Percentiles rank a stretch among this genome's conserved stretches.
phyloP scores from a whole-genome alignment of 2,113 vertebrate species.

The Microtus pennsylvanicus region DNA sequence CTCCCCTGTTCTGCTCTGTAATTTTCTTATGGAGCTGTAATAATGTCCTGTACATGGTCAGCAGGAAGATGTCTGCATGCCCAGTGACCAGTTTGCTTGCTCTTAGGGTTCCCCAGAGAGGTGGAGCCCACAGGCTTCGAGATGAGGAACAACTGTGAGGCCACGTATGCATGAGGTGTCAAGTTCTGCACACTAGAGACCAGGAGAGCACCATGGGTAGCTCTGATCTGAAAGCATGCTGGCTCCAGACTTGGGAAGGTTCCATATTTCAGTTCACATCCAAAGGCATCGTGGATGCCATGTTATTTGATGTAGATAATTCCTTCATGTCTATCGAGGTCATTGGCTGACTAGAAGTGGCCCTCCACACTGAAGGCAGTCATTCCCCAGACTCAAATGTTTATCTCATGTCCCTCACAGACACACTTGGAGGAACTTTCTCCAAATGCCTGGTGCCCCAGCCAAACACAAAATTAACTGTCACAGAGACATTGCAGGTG shows the following conservation, averaged over 20 bases:
- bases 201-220: neutral
- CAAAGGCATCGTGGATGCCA: neutral
- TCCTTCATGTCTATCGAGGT: neutral
- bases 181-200: neutral
- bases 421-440: neutral
- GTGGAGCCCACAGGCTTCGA: neutral
- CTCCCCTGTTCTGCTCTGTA: neutral
- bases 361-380: too few species aligned
- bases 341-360: neutral
- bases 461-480: neutral
- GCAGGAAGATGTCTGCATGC: neutral
- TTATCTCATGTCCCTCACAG: neutral
- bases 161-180: neutral
- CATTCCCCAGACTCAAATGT: neutral
- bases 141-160: neutral
- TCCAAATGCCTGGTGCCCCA: neutral
- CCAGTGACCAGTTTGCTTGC: neutral
- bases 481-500: neutral
- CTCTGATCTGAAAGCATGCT: neutral
- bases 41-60: neutral
- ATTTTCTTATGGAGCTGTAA: neutral
- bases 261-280: fast-evolving
- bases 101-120: neutral
- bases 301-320: neutral
- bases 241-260: neutral